Conservation (phyloP, 2,113 vertebrate genomes). For the Platysteira castanea region DNA sequence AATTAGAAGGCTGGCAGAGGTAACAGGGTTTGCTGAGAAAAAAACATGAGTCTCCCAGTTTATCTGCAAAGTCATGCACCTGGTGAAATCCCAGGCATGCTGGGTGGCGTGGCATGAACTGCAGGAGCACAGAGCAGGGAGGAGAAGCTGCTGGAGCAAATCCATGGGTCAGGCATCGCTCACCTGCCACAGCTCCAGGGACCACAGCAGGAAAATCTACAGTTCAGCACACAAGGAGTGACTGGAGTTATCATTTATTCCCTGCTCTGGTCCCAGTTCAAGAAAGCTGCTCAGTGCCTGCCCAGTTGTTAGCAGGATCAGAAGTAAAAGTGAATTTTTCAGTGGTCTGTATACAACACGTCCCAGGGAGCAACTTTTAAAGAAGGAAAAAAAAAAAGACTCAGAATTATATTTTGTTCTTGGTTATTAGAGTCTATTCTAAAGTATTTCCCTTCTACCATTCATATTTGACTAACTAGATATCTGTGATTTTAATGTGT, state of each 20-base stretch:
- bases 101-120: background rate
- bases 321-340: background rate
- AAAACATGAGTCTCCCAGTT: background rate
- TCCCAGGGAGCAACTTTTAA: background rate
- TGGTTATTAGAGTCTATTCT: background rate
- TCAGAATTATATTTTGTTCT: background rate
- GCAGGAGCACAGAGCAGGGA: background rate
- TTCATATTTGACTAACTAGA: background rate
- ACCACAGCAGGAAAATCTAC: background rate
- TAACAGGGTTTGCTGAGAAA: background rate
- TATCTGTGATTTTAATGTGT: background rate
- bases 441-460: background rate
- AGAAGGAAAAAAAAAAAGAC: background rate
- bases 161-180: background rate
- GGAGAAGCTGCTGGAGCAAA: background rate
- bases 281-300: background rate
- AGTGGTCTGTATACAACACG: background rate
- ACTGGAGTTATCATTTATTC: background rate
- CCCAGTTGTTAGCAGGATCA: background rate
- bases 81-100: background rate
- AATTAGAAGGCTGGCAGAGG: slow-evolving; percentile 10
- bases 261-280: background rate
- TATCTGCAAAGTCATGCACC: background rate
- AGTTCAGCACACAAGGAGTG: background rate
- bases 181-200: background rate